These are phyloP conservation scores for Leptosomus discolor DNA, from an alignment of 2,113 vertebrate genomes.

Conservation along the genomic window DNA sequence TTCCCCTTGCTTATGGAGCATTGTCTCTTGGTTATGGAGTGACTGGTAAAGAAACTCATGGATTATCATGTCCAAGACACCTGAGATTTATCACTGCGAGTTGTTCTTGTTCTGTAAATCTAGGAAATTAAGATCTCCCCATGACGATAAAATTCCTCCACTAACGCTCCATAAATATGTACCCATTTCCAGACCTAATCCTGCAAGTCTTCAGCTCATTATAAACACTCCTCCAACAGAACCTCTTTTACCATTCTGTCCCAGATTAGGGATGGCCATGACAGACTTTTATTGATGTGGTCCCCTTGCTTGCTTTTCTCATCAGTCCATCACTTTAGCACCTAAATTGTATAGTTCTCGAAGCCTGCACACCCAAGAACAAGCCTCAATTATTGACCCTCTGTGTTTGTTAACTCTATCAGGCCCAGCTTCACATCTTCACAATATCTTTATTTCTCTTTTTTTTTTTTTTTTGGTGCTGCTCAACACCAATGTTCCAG, in stretches of 20 bases:
- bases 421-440: not conserved
- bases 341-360: not conserved
- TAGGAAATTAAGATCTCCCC: not conserved
- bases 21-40: not conserved
- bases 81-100: not conserved
- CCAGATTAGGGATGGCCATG: not conserved
- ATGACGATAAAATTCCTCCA: not conserved
- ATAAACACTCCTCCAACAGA: not conserved
- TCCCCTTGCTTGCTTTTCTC: not conserved
- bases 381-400: not conserved
- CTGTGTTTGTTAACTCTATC: not conserved
- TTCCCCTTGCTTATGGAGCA: not conserved
- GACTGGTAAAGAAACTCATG: not conserved
- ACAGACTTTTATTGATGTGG: not conserved
- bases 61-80: not conserved
- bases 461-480: not conserved
- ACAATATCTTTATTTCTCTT: not conserved
- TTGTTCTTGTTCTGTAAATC: not conserved
- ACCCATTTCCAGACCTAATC: not conserved
- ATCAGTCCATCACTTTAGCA: accelerated
- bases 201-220: not conserved
- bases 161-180: not conserved
- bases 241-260: not conserved
- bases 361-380: not conserved
- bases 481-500: not conserved